Evolutionary conservation across 2,797 vertebrate genomes (phyloP).

Genomic region (Picus viridis): DNA sequence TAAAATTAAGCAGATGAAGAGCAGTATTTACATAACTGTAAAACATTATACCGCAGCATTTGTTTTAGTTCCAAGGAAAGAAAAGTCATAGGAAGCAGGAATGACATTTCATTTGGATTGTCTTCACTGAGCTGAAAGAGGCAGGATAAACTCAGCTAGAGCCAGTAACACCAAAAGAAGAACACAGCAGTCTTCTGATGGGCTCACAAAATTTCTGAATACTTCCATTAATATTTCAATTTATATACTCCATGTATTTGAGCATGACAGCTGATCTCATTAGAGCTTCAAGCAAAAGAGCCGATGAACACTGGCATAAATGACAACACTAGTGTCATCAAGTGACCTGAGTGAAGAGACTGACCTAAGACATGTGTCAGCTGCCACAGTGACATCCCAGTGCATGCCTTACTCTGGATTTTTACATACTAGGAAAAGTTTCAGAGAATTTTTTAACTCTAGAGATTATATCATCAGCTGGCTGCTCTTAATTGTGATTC

Average conservation of each 20-base stretch:
- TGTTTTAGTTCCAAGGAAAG: background rate
- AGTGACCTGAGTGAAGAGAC: background rate
- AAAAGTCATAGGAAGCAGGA: background rate
- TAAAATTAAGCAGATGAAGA: background rate
- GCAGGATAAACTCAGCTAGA: background rate
- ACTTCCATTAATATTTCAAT: background rate
- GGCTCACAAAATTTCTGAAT: background rate
- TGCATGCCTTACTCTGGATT: background rate
- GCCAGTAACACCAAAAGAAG: background rate
- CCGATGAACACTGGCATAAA: rapidly evolving
- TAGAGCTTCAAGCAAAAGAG: background rate
- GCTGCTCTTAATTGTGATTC: background rate
- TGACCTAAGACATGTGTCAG: background rate
- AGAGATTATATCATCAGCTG: background rate
- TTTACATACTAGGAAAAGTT: background rate
- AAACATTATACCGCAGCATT: background rate
- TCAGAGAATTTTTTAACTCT: background rate
- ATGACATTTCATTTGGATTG: background rate
- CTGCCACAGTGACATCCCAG: background rate
- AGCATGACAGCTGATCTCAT: background rate
- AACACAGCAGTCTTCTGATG: background rate
- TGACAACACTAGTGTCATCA: background rate
- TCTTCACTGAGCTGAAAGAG: too few relatives aligned
- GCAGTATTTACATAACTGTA: background rate
- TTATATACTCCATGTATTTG: background rate